Conservation (phyloP, 2,797 vertebrate species). For the Hydrolagus colliei region DNA sequence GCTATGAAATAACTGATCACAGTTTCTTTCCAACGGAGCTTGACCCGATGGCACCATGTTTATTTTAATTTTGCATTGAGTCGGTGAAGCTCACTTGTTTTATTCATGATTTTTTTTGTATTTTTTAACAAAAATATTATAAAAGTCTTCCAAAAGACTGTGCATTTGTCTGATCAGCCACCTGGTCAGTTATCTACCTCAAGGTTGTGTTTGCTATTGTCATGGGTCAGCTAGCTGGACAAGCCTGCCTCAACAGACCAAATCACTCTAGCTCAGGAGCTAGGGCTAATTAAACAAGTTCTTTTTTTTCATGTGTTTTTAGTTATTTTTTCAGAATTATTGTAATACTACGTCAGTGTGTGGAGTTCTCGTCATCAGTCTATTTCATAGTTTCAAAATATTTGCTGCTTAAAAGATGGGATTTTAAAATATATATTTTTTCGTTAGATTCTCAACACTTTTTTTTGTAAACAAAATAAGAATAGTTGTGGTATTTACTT, state of each 20-base stretch:
- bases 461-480: slow-evolving; percentile 38
- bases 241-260: slow-evolving; percentile 96
- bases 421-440: slow-evolving; percentile 45
- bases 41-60: slow-evolving; percentile 43
- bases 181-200: slow-evolving; percentile 98
- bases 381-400: slow-evolving; percentile 78
- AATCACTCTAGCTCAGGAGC: slow-evolving; percentile 93
- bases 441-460: slow-evolving; percentile 44
- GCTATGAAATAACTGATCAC: slow-evolving; percentile 73
- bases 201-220: slow-evolving; percentile 88
- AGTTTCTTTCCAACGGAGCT: neutral
- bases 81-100: neutral
- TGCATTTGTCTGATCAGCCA: slow-evolving; percentile 86
- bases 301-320: slow-evolving; percentile 68
- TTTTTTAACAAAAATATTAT: slow-evolving; percentile 66
- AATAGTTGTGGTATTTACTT: slow-evolving; percentile 73
- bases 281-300: slow-evolving; percentile 66
- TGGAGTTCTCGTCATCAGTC: slow-evolving; percentile 56
- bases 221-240: slow-evolving; percentile 90
- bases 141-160: slow-evolving; percentile 83
- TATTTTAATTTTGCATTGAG: slow-evolving; percentile 50
- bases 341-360: slow-evolving; percentile 66
- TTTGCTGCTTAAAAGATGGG: slow-evolving; percentile 74
- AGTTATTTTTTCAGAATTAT: slow-evolving; percentile 71
- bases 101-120: slow-evolving; percentile 40